Base-by-base conservation (phyloP, 2,113 vertebrate genomes). In the Phalacrocorax carbo region DNA sequence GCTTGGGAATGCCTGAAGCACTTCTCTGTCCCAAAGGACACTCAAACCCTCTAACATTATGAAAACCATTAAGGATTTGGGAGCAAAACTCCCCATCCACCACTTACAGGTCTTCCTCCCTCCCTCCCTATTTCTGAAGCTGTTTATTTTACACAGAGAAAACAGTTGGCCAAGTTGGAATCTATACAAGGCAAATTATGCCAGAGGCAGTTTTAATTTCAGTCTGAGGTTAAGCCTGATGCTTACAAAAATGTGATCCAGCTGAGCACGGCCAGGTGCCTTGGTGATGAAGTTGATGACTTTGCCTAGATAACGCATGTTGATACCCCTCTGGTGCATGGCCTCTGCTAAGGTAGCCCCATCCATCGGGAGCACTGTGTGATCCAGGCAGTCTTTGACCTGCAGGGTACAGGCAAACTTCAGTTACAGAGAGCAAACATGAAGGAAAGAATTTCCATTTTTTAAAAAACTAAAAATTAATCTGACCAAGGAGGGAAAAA, bases 341-440 rank as follows among this genome's bases (percentile, higher is more conserved):
- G 99, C 99, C 96, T 99, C 99, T 0, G 99, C 99, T 72, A 99
- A 95, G 0, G 99, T 99, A 6, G 98, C 98, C 51, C 99, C 99
- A 0, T 99, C 99, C 99, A 99, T 99, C 0, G 99, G 99, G 85
- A 99, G 98, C 94, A 99, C 98, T 0, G 98, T 99, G 86, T 99
- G 99, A 82, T 99, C 99, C 94, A 99, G 98, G 94, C 99, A 99
- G 98, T 99, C 99, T 93, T 99, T 99, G 55, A 99, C 98, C 99
- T 99, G 97, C 17, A 83, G 49, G 79, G 78, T 3, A 65, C 1
- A 34, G 1, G 70, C 68, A 85, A 17, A 23, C 36, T 46, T 51
- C 7, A 4, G 58, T 72, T 46, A 94, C 29, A 8, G 20, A 82
- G 7, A 29, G 61, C 44, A 78, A n/a, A n/a, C 13, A 5, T 0